A percentile compares a stretch with the other conserved stretches of the same genome.
Evolutionary conservation across 2,113 vertebrate genomes (phyloP).

Genomic region (Lepus timidus): DNA sequence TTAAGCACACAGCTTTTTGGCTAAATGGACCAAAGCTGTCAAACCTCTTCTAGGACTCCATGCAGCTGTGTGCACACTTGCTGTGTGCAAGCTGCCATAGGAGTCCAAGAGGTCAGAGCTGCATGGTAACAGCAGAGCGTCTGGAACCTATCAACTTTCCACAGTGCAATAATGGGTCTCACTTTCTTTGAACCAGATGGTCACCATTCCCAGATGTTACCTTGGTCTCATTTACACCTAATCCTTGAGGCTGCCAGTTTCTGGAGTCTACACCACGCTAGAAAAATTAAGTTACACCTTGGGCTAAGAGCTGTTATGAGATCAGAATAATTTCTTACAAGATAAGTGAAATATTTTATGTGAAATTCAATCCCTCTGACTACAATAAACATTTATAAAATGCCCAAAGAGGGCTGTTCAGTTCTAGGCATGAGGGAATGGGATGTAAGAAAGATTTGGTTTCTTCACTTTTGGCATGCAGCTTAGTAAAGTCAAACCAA

Average conservation of each 20-base stretch:
- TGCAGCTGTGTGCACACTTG: not conserved
- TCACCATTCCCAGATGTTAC: conserved; percentile 27
- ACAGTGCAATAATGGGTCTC: conserved; percentile 26
- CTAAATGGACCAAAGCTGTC: not conserved
- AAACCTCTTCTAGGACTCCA: conserved; percentile 25
- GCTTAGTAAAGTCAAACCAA: conserved; percentile 62
- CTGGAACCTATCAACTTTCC: conserved; percentile 72
- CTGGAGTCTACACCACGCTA: conserved; percentile 36
- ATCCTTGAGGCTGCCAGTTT: conserved; percentile 60
- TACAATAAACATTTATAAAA: conserved; percentile 72
- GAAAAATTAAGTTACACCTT: conserved; percentile 65
- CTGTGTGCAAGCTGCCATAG: not conserved
- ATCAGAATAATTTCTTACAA: conserved; percentile 69
- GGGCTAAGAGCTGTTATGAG: conserved; percentile 42
- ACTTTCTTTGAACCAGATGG: conserved; percentile 66
- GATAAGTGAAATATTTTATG: conserved; percentile 61
- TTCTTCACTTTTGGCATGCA: conserved; percentile 43
- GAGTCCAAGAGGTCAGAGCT: not conserved
- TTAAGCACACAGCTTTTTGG: conserved; percentile 21
- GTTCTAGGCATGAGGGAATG: conserved; percentile 8
- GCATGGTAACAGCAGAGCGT: not conserved
- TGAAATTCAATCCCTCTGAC: conserved; percentile 67
- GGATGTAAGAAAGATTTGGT: conserved; percentile 50
- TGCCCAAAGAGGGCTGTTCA: conserved; percentile 14
- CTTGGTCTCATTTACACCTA: conserved; percentile 64